Percentiles rank a stretch among this genome's conserved stretches.
These are phyloP conservation scores for Catharus bicknelli DNA, from an alignment of 2,113 vertebrate genomes.

Conservation along the genomic window DNA sequence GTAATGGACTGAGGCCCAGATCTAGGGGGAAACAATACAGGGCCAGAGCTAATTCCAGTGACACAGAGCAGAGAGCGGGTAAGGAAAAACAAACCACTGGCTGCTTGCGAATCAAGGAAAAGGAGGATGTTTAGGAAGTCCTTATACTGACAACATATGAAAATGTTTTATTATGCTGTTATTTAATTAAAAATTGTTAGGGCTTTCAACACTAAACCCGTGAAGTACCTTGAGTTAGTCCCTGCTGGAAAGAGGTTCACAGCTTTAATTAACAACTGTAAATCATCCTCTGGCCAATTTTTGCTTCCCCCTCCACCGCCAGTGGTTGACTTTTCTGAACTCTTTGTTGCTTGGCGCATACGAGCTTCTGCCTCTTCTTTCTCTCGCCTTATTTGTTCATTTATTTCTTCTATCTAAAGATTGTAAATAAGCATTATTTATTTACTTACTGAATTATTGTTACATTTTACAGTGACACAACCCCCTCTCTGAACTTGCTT, in stretches of 20 bases:
- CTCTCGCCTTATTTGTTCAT: slow-evolving; percentile 88
- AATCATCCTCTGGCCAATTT: slow-evolving; percentile 94
- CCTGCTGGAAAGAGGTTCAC: slow-evolving; percentile 98
- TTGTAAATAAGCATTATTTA: slow-evolving; percentile 25
- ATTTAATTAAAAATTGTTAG: background rate
- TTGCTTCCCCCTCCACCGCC: slow-evolving; percentile 83
- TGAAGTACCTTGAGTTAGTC: slow-evolving; percentile 93
- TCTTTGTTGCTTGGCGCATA: slow-evolving; percentile 85
- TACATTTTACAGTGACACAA: background rate
- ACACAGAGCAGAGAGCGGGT: no score
- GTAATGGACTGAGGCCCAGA: background rate
- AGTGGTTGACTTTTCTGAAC: slow-evolving; percentile 83
- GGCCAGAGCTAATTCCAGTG: background rate
- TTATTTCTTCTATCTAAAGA: slow-evolving; percentile 90
- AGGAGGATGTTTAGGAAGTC: background rate
- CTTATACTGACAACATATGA: background rate
- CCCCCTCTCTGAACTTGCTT: background rate
- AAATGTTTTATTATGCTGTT: background rate
- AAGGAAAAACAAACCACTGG: background rate
- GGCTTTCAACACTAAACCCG: background rate
- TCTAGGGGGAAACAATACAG: background rate
- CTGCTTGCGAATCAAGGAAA: background rate
- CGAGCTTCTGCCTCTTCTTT: slow-evolving; percentile 90
- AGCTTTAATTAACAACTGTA: slow-evolving; percentile 96
- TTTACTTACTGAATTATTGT: background rate